Evolutionary conservation across 2,113 vertebrate species (phyloP).

Genomic region (Petaurus breviceps): DNA sequence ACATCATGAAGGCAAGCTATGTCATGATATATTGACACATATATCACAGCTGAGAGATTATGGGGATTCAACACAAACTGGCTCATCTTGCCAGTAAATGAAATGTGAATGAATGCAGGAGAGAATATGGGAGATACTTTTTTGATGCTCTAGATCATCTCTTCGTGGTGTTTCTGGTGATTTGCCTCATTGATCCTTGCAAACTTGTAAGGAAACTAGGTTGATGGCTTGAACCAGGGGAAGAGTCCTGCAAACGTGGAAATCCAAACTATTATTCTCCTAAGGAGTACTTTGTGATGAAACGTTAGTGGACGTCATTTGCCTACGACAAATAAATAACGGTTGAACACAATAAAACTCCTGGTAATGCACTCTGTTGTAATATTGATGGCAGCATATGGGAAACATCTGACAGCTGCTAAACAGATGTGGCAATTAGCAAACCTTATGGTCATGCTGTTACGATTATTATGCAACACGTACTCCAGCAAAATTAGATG

Average conservation of each 20-base stretch:
- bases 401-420: slow-evolving; percentile 89
- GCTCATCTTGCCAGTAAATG: background rate
- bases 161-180: slow-evolving; percentile 36
- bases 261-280: slow-evolving; percentile 1
- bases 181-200: background rate
- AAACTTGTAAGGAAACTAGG: background rate
- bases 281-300: slow-evolving; percentile 79
- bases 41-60: background rate
- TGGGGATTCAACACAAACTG: background rate
- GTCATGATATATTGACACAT: background rate
- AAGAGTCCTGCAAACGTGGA: background rate
- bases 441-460: slow-evolving; percentile 87
- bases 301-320: slow-evolving; percentile 82
- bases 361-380: slow-evolving; percentile 82
- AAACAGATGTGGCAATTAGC: slow-evolving; percentile 93
- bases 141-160: background rate
- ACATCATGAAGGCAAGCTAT: background rate
- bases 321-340: slow-evolving; percentile 87
- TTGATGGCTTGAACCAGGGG: background rate
- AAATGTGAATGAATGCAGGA: slow-evolving; percentile 34
- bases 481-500: slow-evolving; percentile 80
- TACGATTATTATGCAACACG: slow-evolving; percentile 83
- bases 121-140: slow-evolving; percentile 39
- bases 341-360: slow-evolving; percentile 85
- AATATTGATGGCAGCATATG: slow-evolving; percentile 88